Evolutionary conservation across 2,113 vertebrate species (phyloP), one percentile per base, ranked within the genome.

Genomic region (Xiphias gladius): DNA sequence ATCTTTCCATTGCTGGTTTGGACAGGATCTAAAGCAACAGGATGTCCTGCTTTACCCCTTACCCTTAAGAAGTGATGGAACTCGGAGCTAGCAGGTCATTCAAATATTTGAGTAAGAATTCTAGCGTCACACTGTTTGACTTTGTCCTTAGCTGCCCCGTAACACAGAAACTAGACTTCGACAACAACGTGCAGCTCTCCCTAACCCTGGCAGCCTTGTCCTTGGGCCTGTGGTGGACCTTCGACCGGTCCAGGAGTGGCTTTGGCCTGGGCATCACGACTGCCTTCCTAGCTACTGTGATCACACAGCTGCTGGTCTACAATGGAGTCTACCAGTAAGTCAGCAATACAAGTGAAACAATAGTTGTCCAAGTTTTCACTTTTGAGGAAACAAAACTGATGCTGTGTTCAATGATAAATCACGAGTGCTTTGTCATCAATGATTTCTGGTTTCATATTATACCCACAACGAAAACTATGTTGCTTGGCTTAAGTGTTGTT

Each of bases 261-360:
- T 97, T 99, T 75, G 97, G 97, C 17, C 96, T 99, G 85, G 98
- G 98, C 50, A 93, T 99, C 82, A 96, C 96, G 94, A 98, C 99
- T 16, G 97, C 98, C 69, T 96, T 97, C 86, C 91, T 99, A 37
- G 98, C 98, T n/a, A 99, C 98, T 0, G 22, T 98, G 72, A 95
- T 97, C 87, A 97, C 98, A 17, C 98, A 99, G 81, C 94, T 99
- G 67, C 93, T 99, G 81, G 98, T 98, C 80, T 98, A 99, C 93
- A 98, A 98, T 59, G 98, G 97, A 82, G 97, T 99, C 85, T 99
- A 98, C 94, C 98, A 98, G 98, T 99, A 93, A 97, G 98, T 97
- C 50, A 2, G 2, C 41, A 5, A 14, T 4, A 5, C n/a, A 37
- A 55, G 32, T 28, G 50, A 12, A 57, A 32, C n/a, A 50, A 19